Evolutionary conservation across 2,113 vertebrate species (phyloP), one percentile per base, ranked within the genome.

Genomic region (Stigmatopora nigra): DNA sequence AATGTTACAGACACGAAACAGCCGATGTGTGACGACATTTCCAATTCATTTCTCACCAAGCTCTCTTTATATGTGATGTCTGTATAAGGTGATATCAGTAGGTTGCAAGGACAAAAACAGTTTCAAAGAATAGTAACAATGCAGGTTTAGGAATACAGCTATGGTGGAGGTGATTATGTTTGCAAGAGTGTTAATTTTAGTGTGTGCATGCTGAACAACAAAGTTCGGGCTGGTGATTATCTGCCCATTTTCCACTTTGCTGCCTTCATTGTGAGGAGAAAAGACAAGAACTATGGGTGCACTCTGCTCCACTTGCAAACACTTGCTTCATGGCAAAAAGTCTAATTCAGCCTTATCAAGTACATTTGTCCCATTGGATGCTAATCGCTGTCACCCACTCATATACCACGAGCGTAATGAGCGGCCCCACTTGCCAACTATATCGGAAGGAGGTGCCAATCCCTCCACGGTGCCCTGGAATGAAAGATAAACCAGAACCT

Each of bases 371-470:
- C 81, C 81, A 76, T 77, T 73, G 66, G 77, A 67, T 71, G 61
- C 73, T 86, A 75, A 88, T 88, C 81, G 82, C 77, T 61, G 71
- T 82, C 78, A 80, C 69, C 81, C 73, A 73, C 76, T 83, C 72
- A 67, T 49, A 56, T 65, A 74, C 62, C 62, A 61, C 61, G 19
- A 8, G 72, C 67, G 76, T 84, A 79, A 81, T 75, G 78, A 83
- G 71, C 67, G 72, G 68, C 69, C 70, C 52, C 61, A 78, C 69
- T 78, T 67, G 70, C 71, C 69, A 77, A 79, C 67, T 60, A 74
- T 78, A 41, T 68, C 15, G 45, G 72, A 73, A 74, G 70, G 13
- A 84, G 75, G 77, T 73, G 71, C 69, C 75, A 76, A 64, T 56
- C 64, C 46, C 61, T 69, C 65, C 58, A 73, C 67, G 56, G 67